These are phyloP conservation scores for Onthophagus taurus DNA, from an alignment of 1,140 invertebrate species.

Conservation along the genomic window DNA sequence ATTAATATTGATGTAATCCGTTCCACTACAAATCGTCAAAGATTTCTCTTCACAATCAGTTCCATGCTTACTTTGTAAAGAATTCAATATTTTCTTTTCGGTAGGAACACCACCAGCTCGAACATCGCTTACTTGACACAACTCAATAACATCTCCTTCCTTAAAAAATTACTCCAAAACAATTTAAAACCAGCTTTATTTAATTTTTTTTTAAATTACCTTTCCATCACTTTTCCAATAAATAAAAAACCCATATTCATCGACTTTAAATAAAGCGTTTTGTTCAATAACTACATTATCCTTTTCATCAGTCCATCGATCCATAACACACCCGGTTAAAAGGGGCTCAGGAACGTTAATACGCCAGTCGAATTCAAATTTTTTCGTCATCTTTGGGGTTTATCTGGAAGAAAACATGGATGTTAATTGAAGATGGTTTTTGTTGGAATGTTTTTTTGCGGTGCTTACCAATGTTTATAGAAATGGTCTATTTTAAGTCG, in stretches of 20 bases:
- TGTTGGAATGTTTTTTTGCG: too few relatives aligned
- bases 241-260: conserved; percentile 98
- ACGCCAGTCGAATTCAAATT: conserved; percentile 97
- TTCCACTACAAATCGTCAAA: conserved; percentile 96
- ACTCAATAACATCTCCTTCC: conserved; percentile 93
- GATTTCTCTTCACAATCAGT: conserved; percentile 85
- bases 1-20: conserved; percentile 98
- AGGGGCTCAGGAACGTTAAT: conserved; percentile 83
- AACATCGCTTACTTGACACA: conserved; percentile 96
- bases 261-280: conserved; percentile 87
- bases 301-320: conserved; percentile 95
- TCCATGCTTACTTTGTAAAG: conserved; percentile 69
- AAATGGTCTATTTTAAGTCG: too few relatives aligned
- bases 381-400: conserved; percentile 86
- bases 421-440: too few relatives aligned
- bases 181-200: too few relatives aligned
- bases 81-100: conserved; percentile 77
- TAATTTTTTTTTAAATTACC: conserved; percentile 49
- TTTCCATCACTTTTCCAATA: conserved; percentile 96
- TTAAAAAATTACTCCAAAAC: conserved; percentile 50
- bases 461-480: too few relatives aligned
- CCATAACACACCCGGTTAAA: conserved; percentile 75
- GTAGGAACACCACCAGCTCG: conserved; percentile 79
- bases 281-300: conserved; percentile 82
- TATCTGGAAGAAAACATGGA: too few relatives aligned